phyloP scores from a whole-genome alignment of 2,888 invertebrate species.

The Plemyria rubiginata region DNA sequence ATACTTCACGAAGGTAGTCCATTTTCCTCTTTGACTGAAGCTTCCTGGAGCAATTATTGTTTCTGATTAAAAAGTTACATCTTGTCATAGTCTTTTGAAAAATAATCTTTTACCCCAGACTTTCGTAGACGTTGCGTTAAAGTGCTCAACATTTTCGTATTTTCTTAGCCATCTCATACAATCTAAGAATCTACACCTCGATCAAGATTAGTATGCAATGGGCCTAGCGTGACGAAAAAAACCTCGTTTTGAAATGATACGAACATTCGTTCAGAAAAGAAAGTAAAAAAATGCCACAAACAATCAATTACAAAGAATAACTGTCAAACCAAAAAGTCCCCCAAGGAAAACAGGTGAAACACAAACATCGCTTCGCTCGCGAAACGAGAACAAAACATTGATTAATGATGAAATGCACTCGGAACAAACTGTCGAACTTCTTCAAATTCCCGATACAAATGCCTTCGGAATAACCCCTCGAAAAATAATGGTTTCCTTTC shows the following conservation, averaged over 20 bases:
- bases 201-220: too few species aligned
- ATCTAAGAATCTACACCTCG: too few species aligned
- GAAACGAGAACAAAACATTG: conserved; percentile 79
- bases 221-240: background rate
- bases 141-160: background rate
- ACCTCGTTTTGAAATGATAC: background rate
- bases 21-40: conserved; percentile 57
- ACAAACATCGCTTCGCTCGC: conserved; percentile 64
- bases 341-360: conserved; percentile 76
- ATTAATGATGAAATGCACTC: conserved; percentile 85
- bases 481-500: conserved; percentile 83
- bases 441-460: conserved; percentile 84
- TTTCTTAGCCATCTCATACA: background rate
- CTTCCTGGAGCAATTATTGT: conserved; percentile 53
- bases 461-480: conserved; percentile 78
- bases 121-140: background rate
- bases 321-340: conserved; percentile 71
- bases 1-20: conserved; percentile 49
- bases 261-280: conserved; percentile 21
- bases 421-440: conserved; percentile 85
- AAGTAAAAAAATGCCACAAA: conserved; percentile 51
- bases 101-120: conserved; percentile 4
- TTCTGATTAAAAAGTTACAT: conserved; percentile 37
- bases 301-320: conserved; percentile 79
- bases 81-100: conserved; percentile 19